Percentiles rank a stretch among this genome's conserved stretches.
phyloP scores from a whole-genome alignment of 2,113 vertebrate species.

The Chaetops frenatus region DNA sequence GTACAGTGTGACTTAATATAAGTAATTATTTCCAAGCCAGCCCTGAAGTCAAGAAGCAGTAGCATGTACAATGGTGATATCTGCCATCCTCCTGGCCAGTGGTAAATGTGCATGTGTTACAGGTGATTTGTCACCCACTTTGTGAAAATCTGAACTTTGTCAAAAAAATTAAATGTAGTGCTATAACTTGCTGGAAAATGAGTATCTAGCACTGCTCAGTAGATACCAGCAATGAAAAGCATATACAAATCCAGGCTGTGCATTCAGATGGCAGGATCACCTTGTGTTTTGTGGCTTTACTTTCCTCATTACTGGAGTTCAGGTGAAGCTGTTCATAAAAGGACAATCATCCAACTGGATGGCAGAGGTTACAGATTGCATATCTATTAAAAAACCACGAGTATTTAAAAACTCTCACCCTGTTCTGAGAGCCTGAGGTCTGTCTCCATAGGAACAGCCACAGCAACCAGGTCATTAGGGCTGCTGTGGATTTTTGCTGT shows the following conservation, averaged over 20 bases:
- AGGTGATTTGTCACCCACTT: neutral
- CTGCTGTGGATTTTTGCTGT: neutral
- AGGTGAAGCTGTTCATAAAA: neutral
- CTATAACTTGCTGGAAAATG: neutral
- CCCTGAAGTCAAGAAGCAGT: neutral
- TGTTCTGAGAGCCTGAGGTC: neutral
- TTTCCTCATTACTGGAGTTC: neutral
- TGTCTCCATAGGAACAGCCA: neutral
- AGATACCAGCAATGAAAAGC: neutral
- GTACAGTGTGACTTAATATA: neutral
- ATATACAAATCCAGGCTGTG: neutral
- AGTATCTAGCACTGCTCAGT: neutral
- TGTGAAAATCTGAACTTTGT: neutral
- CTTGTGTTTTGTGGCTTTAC: neutral
- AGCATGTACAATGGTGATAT: neutral
- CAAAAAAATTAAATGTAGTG: neutral
- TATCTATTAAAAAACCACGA: fast-evolving
- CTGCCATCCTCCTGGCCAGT: neutral
- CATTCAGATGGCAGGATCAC: neutral
- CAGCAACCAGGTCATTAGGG: neutral
- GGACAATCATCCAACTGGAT: neutral
- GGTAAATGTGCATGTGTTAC: neutral
- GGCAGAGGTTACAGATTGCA: neutral
- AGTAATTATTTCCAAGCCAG: neutral
- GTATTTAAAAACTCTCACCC: neutral